Base-by-base conservation (phyloP, 2,113 vertebrate genomes). In the Amblyopsis rosae region DNA sequence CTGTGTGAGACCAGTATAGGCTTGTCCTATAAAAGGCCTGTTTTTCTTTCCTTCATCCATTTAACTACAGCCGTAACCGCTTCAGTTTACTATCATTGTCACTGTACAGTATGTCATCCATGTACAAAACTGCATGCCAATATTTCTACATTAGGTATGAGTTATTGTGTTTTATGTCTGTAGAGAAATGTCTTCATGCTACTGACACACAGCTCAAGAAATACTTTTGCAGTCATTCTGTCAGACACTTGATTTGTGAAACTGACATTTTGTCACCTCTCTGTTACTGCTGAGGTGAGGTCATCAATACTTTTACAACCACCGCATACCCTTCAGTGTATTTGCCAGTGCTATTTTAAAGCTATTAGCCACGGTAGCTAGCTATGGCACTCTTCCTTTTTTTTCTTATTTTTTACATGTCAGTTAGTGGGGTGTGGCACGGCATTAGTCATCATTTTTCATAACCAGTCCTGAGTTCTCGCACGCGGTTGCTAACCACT, bases 401-500 rank as follows among this genome's bases (percentile, higher is more conserved):
- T 58, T 33, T 77, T 82, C 79, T 76, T 54, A 49, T 3, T 58
- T 33, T 77, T 82, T 60, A 61, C 62, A 72, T 80, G 72, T 67
- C 41, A 69, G 72, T 80, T 45, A 80, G 82, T 82, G 3, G 80
- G 90, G 90, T 84, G 89, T 73, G 84, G 83, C 73, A 9, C 15
- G 60, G 70, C 26, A 77, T 92, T 83, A 91, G 79, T 92, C 91
- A 91, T 86, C 71, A 74, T 61, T 77, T 86, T 88, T 86, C 50
- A 79, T 49, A 77, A 51, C 64, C 73, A 68, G 50, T 59, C 33
- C 2, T 26, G 2, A 16, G 33, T 6, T 41, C 35, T 41, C 7
- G 1, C 35, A 41, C 35, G 70, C 66, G 49, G 12, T 35, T 12
- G 60, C 69, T 61, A 53, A 60, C 26, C 4, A 1, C 63, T 49